A percentile compares a stretch with the other conserved stretches of the same genome.
phyloP scores from a whole-genome alignment of 2,797 vertebrate species.

The Hyperoplus immaculatus region DNA sequence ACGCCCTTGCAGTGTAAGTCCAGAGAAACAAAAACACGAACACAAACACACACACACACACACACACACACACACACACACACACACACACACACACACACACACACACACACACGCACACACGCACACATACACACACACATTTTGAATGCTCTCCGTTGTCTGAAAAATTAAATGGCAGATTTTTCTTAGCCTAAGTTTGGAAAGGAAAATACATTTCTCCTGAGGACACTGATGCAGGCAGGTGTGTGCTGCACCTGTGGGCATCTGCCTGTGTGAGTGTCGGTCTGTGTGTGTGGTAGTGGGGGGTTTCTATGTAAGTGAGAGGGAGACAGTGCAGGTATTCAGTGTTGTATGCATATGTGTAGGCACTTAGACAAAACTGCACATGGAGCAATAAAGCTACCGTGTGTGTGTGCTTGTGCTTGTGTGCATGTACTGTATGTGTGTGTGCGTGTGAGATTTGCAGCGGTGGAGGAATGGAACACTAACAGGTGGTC shows the following conservation, averaged over 20 bases:
- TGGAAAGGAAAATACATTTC: constrained; percentile 17
- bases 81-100: neutral
- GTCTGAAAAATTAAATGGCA: constrained; percentile 14
- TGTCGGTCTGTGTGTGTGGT: neutral
- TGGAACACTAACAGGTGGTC: constrained; percentile 76
- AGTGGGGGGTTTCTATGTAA: neutral
- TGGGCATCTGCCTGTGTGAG: constrained; percentile 14
- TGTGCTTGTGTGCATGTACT: constrained; percentile 18
- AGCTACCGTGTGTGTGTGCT: constrained; percentile 19
- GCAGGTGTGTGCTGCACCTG: constrained; percentile 51
- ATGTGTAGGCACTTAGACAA: constrained; percentile 1
- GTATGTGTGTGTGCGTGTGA: constrained; percentile 13
- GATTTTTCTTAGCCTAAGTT: neutral
- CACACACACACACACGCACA: neutral
- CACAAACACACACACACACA: neutral
- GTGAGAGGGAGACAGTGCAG: neutral
- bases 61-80: neutral
- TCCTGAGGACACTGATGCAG: constrained; percentile 17
- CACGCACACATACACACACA: neutral
- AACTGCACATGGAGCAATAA: constrained; percentile 27
- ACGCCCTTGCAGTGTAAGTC: constrained; percentile 11
- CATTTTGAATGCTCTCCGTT: neutral
- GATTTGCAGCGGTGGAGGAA: constrained; percentile 47
- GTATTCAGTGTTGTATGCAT: constrained; percentile 19
- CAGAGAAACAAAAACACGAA: neutral